Evolutionary conservation across 2,888 invertebrate genomes (phyloP).

Genomic region (Linnaemya tessellans): DNA sequence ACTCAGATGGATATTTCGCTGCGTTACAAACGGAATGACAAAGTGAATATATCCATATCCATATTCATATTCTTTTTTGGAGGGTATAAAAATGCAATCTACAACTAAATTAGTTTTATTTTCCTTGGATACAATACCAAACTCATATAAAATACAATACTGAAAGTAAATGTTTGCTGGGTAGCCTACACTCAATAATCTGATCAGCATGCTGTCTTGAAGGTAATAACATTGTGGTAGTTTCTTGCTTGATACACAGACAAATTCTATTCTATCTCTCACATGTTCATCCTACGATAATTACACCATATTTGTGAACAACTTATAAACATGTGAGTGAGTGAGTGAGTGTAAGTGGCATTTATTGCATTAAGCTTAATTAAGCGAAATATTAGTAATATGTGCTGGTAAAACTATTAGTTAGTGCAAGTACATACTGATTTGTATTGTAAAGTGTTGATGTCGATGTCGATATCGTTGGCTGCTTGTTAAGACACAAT

Average conservation of each 20-base stretch:
- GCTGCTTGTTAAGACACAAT: constrained; percentile 39
- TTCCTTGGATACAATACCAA: background rate
- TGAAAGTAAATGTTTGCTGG: constrained; percentile 25
- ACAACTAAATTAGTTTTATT: too few species aligned
- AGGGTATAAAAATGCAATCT: too few species aligned
- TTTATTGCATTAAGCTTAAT: constrained; percentile 57
- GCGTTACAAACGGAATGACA: too few species aligned
- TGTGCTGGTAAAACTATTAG: background rate
- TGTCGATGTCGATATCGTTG: constrained; percentile 30
- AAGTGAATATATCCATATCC: too few species aligned
- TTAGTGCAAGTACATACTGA: background rate
- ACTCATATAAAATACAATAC: background rate
- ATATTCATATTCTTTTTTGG: too few species aligned
- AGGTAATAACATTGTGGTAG: constrained; percentile 20
- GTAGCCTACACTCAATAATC: constrained; percentile 18
- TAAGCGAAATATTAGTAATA: constrained; percentile 42
- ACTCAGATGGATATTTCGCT: too few species aligned
- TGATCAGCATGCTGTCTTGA: constrained; percentile 44
- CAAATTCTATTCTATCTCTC: constrained; percentile 14
- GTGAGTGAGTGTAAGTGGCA: constrained; percentile 14
- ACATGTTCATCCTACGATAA: constrained; percentile 27
- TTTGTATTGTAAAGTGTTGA: constrained; percentile 12
- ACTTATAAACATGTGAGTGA: background rate
- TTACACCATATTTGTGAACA: constrained; percentile 1
- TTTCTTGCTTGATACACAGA: constrained; percentile 12